These are phyloP conservation scores for Chelonus insularis DNA, from an alignment of 1,140 invertebrate species.

Conservation along the genomic window DNA sequence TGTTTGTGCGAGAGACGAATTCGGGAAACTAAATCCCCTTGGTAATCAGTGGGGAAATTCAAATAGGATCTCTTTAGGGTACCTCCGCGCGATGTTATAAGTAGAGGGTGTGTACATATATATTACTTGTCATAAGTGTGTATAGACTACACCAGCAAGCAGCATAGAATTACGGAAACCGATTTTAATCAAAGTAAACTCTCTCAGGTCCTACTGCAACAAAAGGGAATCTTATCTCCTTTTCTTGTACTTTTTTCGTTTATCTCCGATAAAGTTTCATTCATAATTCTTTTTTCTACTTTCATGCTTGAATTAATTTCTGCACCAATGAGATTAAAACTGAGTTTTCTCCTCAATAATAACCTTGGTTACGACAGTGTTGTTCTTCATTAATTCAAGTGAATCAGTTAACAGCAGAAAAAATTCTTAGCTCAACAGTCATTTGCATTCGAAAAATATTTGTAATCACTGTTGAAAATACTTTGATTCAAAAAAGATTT, in stretches of 20 bases:
- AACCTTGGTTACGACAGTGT: too few relatives aligned
- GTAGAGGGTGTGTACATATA: conserved; percentile 13
- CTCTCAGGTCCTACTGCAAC: conserved; percentile 12
- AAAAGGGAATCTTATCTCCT: not conserved
- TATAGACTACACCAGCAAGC: not conserved
- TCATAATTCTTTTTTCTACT: conserved; percentile 14
- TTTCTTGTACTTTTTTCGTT: not conserved
- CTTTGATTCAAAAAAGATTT: too few relatives aligned
- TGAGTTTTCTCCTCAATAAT: too few relatives aligned
- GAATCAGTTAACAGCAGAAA: too few relatives aligned
- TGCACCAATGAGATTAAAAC: too few relatives aligned
- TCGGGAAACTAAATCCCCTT: conserved; percentile 27
- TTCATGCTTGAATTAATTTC: too few relatives aligned
- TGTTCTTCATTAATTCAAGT: too few relatives aligned
- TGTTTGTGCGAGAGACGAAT: conserved; percentile 17
- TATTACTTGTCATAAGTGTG: not conserved
- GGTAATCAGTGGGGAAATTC: conserved; percentile 32
- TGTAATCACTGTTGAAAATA: too few relatives aligned
- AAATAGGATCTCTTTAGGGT: conserved; percentile 34
- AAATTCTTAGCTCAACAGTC: too few relatives aligned
- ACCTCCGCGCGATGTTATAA: conserved; percentile 27
- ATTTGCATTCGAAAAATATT: too few relatives aligned
- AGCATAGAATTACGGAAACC: conserved; percentile 12
- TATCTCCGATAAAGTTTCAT: not conserved
- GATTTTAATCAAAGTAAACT: conserved; percentile 23